Percentiles rank a stretch among this genome's conserved stretches.
phyloP scores from a whole-genome alignment of 2,888 invertebrate genomes.

The Ophion slaviceki region DNA sequence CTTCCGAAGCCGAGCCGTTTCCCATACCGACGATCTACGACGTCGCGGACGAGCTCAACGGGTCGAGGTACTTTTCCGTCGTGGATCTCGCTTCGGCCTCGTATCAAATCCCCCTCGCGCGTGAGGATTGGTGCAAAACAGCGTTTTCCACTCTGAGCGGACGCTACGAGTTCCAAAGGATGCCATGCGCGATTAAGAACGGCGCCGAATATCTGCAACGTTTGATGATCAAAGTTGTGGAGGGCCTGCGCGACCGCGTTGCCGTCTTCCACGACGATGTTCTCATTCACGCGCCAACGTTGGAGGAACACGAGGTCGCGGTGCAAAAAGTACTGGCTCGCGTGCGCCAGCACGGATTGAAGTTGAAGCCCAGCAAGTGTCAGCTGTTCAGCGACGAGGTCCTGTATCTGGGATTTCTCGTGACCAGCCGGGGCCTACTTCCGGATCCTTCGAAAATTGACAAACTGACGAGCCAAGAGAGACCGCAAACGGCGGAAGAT shows the following conservation, averaged over 20 bases:
- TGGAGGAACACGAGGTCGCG: constrained; percentile 47
- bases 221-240: constrained; percentile 44
- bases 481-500: background rate
- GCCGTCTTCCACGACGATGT: constrained; percentile 58
- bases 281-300: constrained; percentile 36
- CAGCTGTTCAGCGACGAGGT: constrained; percentile 42
- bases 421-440: constrained; percentile 44
- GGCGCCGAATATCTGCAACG: constrained; percentile 38
- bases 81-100: constrained; percentile 57
- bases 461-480: background rate
- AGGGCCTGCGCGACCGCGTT: constrained; percentile 18
- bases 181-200: constrained; percentile 51
- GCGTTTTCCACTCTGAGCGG: constrained; percentile 51
- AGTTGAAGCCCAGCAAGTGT: constrained; percentile 49
- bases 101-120: constrained; percentile 46
- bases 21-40: constrained; percentile 44
- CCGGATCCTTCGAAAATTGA: constrained; percentile 42
- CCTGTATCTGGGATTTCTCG: constrained; percentile 32
- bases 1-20: constrained; percentile 15
- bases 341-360: constrained; percentile 15
- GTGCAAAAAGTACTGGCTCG: constrained; percentile 44
- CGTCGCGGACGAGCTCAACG: constrained; percentile 45
- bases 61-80: constrained; percentile 52
- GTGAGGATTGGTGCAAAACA: constrained; percentile 41
- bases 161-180: constrained; percentile 52